Conservation (phyloP, 2,113 vertebrate genomes). For the Oreochromis aureus region DNA sequence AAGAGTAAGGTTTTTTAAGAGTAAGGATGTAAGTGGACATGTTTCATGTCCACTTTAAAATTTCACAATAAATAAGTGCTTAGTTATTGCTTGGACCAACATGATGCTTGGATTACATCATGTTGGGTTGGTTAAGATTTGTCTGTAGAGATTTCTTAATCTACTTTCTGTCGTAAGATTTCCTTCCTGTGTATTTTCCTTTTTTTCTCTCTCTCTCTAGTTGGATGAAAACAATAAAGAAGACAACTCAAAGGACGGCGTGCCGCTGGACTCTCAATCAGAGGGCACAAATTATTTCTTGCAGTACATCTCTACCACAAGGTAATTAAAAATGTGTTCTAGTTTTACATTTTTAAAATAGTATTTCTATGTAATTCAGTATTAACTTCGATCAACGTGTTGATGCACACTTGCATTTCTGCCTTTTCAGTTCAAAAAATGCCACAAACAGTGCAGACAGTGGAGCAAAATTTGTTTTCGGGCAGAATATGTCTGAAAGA, state of each 20-base stretch:
- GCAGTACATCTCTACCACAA: conserved; percentile 93
- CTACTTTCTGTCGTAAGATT: not conserved
- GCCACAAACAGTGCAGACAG: conserved; percentile 80
- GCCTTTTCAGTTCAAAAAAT: conserved; percentile 79
- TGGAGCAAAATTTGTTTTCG: conserved; percentile 92
- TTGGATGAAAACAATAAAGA: conserved; percentile 78
- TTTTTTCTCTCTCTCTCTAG: conserved; percentile 51
- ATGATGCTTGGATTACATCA: not conserved
- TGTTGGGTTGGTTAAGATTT: not conserved
- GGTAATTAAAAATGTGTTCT: conserved; percentile 64
- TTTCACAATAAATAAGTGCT: not conserved
- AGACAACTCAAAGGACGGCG: conserved; percentile 69
- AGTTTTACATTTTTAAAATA: not conserved
- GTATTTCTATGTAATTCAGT: not conserved
- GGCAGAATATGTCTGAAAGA: conserved; percentile 97
- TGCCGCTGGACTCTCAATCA: conserved; percentile 73
- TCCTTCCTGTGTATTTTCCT: not conserved
- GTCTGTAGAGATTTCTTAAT: not conserved
- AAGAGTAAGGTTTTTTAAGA: not conserved
- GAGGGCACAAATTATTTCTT: conserved; percentile 93
- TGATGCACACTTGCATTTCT: not conserved
- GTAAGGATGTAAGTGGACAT: not conserved
- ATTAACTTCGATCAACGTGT: not conserved
- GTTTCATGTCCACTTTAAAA: too few species aligned
- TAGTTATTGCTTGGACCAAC: not conserved